A percentile compares a stretch with the other conserved stretches of the same genome.
Evolutionary conservation across 92 coral and sea anemone genomes (phyloP).

Genomic region (Parazoanthus swiftii): DNA sequence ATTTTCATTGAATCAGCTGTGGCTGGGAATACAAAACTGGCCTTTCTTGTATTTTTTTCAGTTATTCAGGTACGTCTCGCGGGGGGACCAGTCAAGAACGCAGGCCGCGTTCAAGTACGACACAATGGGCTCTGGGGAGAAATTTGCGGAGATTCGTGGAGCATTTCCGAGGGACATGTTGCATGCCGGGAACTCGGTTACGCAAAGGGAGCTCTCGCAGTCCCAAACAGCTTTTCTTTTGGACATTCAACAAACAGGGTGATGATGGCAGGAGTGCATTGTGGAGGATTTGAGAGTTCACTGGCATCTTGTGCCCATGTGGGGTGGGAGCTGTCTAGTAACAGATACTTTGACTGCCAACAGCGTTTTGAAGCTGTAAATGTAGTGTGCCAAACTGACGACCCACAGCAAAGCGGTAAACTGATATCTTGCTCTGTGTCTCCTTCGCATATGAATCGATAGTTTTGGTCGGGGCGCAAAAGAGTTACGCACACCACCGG

Average conservation of each 20-base stretch:
- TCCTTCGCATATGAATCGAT: too few relatives aligned
- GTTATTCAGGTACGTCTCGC: not conserved
- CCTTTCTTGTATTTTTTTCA: not conserved
- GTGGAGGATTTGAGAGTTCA: conserved; percentile 27
- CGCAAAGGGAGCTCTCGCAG: conserved; percentile 15
- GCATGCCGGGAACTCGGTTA: conserved; percentile 31
- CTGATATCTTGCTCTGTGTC: too few relatives aligned
- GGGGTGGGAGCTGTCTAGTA: not conserved
- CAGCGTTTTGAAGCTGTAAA: not conserved
- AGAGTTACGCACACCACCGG: too few relatives aligned
- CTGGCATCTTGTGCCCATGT: conserved; percentile 22
- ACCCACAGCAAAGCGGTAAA: not conserved
- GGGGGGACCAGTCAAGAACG: conserved; percentile 19
- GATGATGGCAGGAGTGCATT: conserved; percentile 21
- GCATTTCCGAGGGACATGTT: not conserved
- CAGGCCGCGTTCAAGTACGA: conserved; percentile 5
- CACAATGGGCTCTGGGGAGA: conserved; percentile 18
- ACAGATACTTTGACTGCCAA: not conserved
- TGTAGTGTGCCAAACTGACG: conserved; percentile 16
- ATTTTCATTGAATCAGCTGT: too few relatives aligned
- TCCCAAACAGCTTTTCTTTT: not conserved
- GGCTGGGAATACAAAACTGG: too few relatives aligned
- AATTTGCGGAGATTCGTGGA: conserved; percentile 6
- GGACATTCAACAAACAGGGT: not conserved
- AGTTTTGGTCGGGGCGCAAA: too few relatives aligned